These are phyloP conservation scores for Drosophila antonietae DNA, from an alignment of 2,888 invertebrate species.

Conservation along the genomic window DNA sequence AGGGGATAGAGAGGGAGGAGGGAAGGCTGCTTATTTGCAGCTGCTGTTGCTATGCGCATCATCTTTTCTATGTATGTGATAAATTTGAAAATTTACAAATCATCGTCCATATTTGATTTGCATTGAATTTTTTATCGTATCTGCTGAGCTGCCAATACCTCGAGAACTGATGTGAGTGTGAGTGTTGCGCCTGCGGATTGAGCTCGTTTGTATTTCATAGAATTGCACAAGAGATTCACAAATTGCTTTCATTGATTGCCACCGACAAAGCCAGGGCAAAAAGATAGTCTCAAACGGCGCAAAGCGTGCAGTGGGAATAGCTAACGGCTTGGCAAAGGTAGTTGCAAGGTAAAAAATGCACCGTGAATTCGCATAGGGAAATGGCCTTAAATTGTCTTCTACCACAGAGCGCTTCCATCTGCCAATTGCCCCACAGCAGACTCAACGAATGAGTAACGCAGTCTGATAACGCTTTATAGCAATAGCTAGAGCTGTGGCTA, in stretches of 20 bases:
- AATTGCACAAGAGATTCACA: constrained; percentile 72
- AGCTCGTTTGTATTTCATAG: constrained; percentile 65
- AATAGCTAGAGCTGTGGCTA: background rate
- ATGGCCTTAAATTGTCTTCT: constrained; percentile 53
- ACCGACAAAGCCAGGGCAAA: constrained; percentile 54
- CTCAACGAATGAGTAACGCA: constrained; percentile 64
- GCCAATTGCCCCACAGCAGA: constrained; percentile 23
- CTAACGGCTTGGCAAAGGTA: background rate
- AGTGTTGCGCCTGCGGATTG: constrained; percentile 49
- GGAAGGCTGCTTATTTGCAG: constrained; percentile 18
- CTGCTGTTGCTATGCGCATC: constrained; percentile 28
- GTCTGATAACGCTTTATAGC: constrained; percentile 28
- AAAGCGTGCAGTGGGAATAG: constrained; percentile 7
- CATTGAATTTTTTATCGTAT: constrained; percentile 52
- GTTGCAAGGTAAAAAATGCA: background rate
- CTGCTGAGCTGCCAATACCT: constrained; percentile 48
- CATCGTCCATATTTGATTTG: constrained; percentile 77
- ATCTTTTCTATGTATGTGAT: constrained; percentile 45
- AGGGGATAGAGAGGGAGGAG: too few species aligned
- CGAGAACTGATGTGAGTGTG: too few species aligned
- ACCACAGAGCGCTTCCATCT: constrained; percentile 4
- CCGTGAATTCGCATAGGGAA: constrained; percentile 38
- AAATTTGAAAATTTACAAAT: constrained; percentile 79
- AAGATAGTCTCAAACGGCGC: constrained; percentile 30
- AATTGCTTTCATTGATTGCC: constrained; percentile 77